Base-by-base conservation (phyloP, 2,888 invertebrate species). In the Leptinotarsa haldemani region DNA sequence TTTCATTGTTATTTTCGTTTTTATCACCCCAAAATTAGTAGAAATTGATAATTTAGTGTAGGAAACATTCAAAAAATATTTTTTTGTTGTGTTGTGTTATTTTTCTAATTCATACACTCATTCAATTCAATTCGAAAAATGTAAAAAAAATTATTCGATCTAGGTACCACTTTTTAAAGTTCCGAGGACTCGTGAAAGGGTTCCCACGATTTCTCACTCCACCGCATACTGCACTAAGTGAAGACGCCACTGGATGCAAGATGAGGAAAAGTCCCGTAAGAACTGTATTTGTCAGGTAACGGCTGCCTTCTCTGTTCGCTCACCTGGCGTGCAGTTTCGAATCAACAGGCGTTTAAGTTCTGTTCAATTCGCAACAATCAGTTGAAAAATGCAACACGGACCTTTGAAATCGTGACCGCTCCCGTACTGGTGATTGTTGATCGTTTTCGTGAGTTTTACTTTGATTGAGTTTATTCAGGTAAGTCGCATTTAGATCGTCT, bases 221-320 rank as follows among this genome's bases (percentile, higher is more conserved):
- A 22, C 2, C 22, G 15, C 22, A 22, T 15, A 56, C 22, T 56
- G 56, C 56, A 56, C 56, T 5, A 22, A 13, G 12, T 20, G 20
- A 56, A 61, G 25, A 61, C 30, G 30, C 61, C 61, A 40, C 61
- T 61, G 61, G 30, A 30, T 61, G 61, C 61, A 61, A 81, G 82
- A 82, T 81, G 81, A 73, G 69, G 75, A 73, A 40, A 78, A 79
- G 81, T 84, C 84, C 84, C 84, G 84, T 84, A 84, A 82, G 81
- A 84, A 84, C 84, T 83, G 84, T 84, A 83, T 81, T 82, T 82
- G 79, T 76, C 72, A 78, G 80, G 81, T 83, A 82, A 84, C 83
- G 82, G 56, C 81, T 82, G 82, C 75, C 78, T 78, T 77, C 78
- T 80, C 79, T 80, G 66, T 50, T 68, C 56, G 56, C 46, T 68